Evolutionary conservation across 1,140 invertebrate species (phyloP), one percentile per base, ranked within the genome.

Genomic region (Chymomyza costata): DNA sequence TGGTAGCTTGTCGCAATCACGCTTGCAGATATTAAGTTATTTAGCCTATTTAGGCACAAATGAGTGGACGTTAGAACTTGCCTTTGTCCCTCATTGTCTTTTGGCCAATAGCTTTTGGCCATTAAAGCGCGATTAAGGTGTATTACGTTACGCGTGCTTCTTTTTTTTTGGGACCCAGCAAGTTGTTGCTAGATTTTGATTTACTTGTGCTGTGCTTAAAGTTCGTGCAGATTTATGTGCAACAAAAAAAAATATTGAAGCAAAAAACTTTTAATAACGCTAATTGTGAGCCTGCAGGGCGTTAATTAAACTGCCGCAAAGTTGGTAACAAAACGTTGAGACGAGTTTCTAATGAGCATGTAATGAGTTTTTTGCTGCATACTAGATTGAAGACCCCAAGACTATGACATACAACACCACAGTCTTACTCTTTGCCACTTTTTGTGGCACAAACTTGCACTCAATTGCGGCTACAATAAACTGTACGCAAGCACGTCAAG

Each of bases 41-140:
- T 76, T 66, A 62, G 70, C 52, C 70, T 65, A 70, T 71, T 71
- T 71, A 71, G 60, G 45, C 40, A 50, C 28, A 53, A 59, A 37
- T 43, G 35, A 59, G 65, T 60, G 47, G 60, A 60, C 37, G 38
- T 15, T 30, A 8, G 19, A 13, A 2, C 30, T 18, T n/a, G 37
- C 17, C 37, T 28, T 14, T 38, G 47, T 34, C 34, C 17, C 18
- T 44, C 17, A n/a, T 28, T 13, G 17, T 35, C 62, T 19, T 15
- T 17, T n/a, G n/a, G n/a, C n/a, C n/a, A n/a, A n/a, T n/a, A n/a
- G 41, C 10, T 18, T 55, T 38, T 7, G 61, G 65, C 61, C 70
- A 69, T 76, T 76, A 76, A 68, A 68, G 52, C 46, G 48, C 61
- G 76, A 74, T 74, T 74, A 74, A 59, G 39, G 19, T 65, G 57